Evolutionary conservation across 2,113 vertebrate genomes (phyloP).

Genomic region (Nyctereutes procyonoides): DNA sequence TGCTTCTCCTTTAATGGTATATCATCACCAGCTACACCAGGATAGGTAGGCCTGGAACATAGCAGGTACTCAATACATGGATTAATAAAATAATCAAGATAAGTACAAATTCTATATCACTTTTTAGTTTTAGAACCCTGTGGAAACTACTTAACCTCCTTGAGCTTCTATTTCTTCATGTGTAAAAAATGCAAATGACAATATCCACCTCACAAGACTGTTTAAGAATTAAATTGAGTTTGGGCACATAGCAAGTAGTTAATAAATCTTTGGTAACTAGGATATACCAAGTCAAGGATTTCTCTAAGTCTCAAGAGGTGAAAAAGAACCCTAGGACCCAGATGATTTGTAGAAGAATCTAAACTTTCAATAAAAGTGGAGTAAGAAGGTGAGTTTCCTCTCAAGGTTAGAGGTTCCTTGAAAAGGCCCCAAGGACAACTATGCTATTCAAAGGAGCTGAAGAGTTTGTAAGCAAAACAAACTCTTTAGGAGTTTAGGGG

Average conservation of each 20-base stretch:
- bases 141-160: conserved; percentile 6
- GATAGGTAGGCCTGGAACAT: background rate
- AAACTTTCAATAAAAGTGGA: conserved; percentile 15
- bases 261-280: background rate
- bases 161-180: conserved; percentile 16
- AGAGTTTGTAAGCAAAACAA: background rate
- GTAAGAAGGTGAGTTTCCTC: background rate
- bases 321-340: background rate
- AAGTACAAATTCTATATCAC: background rate
- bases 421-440: background rate
- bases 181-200: conserved; percentile 44
- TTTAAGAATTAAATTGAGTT: conserved; percentile 28
- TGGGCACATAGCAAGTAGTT: background rate
- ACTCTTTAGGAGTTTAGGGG: no score
- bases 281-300: background rate
- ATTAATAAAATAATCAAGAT: conserved; percentile 10
- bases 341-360: background rate
- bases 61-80: background rate
- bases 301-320: background rate
- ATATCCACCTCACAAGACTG: background rate
- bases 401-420: background rate
- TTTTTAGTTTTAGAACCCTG: conserved; percentile 39
- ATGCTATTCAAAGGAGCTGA: background rate
- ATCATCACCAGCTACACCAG: background rate
- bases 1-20: background rate